Conservation (phyloP, 1,140 invertebrate species). For the Macrosteles quadrilineatus region DNA sequence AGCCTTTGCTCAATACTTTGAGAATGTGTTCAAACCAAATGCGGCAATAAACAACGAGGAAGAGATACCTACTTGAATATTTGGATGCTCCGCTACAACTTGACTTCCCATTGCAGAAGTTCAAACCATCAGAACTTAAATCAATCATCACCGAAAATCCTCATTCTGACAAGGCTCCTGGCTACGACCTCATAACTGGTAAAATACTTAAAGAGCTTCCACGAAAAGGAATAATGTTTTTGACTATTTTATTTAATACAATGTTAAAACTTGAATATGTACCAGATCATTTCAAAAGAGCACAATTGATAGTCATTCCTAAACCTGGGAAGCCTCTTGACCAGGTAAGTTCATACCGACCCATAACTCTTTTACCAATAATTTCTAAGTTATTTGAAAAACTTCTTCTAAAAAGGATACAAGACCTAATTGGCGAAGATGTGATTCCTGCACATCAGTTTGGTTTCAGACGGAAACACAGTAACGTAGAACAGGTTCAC, state of each 20-base stretch:
- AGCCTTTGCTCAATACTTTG: too few species aligned
- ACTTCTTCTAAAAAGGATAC: slow-evolving; percentile 33
- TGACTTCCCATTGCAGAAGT: too few species aligned
- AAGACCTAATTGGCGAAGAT: neutral
- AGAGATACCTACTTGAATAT: too few species aligned
- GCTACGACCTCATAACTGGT: slow-evolving; percentile 37
- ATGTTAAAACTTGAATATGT: slow-evolving; percentile 26
- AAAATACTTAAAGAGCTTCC: slow-evolving; percentile 37
- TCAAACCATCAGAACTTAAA: too few species aligned
- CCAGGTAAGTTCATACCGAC: slow-evolving; percentile 39
- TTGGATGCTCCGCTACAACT: too few species aligned
- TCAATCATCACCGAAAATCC: too few species aligned
- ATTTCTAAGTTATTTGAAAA: slow-evolving; percentile 38
- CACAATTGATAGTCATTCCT: slow-evolving; percentile 45
- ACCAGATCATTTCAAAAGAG: slow-evolving; percentile 45
- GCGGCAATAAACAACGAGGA: too few species aligned
- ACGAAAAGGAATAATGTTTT: slow-evolving; percentile 5
- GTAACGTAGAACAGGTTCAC: slow-evolving; percentile 19
- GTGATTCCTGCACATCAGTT: slow-evolving; percentile 19
- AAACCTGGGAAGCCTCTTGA: slow-evolving; percentile 40
- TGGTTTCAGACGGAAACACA: slow-evolving; percentile 9
- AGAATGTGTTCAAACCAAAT: too few species aligned
- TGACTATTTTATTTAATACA: slow-evolving; percentile 31
- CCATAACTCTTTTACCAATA: slow-evolving; percentile 44
- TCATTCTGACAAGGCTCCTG: slow-evolving; percentile 37